These are phyloP conservation scores for Grapholita molesta DNA, from an alignment of 1,140 invertebrate genomes.

Conservation along the genomic window DNA sequence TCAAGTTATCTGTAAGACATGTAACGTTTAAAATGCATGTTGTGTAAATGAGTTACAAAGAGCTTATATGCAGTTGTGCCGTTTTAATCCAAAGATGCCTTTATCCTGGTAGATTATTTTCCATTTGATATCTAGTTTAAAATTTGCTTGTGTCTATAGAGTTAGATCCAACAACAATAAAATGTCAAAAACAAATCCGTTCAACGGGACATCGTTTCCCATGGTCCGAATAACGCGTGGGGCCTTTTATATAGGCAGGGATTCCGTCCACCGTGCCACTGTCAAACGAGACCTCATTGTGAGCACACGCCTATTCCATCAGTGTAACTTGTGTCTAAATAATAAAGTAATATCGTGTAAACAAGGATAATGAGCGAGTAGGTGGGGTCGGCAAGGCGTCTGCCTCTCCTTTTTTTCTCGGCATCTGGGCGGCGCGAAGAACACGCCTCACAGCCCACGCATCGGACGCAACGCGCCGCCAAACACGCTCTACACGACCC, in stretches of 20 bases:
- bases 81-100: neutral
- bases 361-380: constrained; percentile 71
- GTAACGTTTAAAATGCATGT: neutral
- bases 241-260: constrained; percentile 68
- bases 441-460: constrained; percentile 66
- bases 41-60: neutral
- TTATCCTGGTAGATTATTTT: neutral
- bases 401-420: constrained; percentile 68
- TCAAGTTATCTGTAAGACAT: neutral
- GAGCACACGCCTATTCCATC: constrained; percentile 58
- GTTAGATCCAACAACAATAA: neutral
- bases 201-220: constrained; percentile 46
- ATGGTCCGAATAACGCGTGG: constrained; percentile 58
- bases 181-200: constrained; percentile 33
- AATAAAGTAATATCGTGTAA: constrained; percentile 61
- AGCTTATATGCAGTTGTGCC: neutral
- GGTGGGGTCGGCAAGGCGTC: constrained; percentile 58
- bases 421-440: constrained; percentile 63
- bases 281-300: constrained; percentile 62
- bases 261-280: constrained; percentile 58
- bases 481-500: constrained; percentile 49
- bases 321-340: constrained; percentile 52
- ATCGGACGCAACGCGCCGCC: constrained; percentile 44
- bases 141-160: neutral
- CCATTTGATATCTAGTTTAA: neutral